phyloP scores from a whole-genome alignment of 2,113 vertebrate species.

The Suncus etruscus region DNA sequence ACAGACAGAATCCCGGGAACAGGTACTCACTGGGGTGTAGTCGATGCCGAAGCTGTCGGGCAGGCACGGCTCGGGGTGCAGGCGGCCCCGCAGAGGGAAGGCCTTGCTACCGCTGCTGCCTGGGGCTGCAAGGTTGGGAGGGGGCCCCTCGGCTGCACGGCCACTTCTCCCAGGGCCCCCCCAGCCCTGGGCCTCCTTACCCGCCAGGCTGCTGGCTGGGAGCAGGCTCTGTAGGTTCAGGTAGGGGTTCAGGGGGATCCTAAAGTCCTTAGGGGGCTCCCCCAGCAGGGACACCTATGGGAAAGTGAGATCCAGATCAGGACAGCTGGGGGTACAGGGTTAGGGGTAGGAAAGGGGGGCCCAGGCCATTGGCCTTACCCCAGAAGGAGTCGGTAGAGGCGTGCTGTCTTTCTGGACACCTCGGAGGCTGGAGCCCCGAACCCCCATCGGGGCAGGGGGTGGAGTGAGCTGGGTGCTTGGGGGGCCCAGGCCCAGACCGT shows the following conservation, averaged over 20 bases:
- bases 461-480: slow-evolving; percentile 86
- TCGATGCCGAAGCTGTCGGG: slow-evolving; percentile 88
- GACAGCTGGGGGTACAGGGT: background rate
- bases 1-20: background rate
- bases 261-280: slow-evolving; percentile 92
- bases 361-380: slow-evolving; percentile 85
- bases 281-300: slow-evolving; percentile 90
- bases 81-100: slow-evolving; percentile 88
- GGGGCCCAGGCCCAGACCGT: slow-evolving; percentile 85
- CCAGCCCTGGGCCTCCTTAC: slow-evolving; percentile 75
- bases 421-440: slow-evolving; percentile 88
- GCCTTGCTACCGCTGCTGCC: slow-evolving; percentile 82
- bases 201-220: slow-evolving; percentile 85
- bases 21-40: slow-evolving; percentile 79
- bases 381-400: slow-evolving; percentile 82
- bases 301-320: background rate
- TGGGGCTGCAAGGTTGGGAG: slow-evolving; percentile 41
- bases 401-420: slow-evolving; percentile 85
- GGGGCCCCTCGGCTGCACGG: slow-evolving; percentile 54
- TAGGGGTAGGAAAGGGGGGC: rapidly evolving
- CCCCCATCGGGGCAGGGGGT: slow-evolving; percentile 84
- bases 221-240: slow-evolving; percentile 88
- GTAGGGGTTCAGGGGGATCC: slow-evolving; percentile 89
- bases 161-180: slow-evolving; percentile 62
- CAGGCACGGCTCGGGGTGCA: slow-evolving; percentile 83